Percentiles rank a stretch among this genome's conserved stretches.
Conservation (phyloP, 2,113 vertebrate genomes). For the Sinocyclocheilus anshuiensis region DNA sequence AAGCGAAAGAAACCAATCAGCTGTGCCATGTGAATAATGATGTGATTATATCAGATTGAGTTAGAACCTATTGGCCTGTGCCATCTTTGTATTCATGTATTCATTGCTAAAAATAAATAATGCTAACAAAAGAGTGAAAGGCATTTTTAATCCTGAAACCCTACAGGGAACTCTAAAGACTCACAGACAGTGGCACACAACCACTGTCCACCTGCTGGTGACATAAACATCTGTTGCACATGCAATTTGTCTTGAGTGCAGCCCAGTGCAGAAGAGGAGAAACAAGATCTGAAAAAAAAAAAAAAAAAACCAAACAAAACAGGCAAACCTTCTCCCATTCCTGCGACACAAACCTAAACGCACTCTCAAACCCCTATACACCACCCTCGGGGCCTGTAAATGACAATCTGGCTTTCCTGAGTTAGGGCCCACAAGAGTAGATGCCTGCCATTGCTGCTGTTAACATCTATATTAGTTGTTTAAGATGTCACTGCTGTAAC, state of each 20-base stretch:
- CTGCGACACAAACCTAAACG: neutral
- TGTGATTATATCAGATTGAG: too few species aligned
- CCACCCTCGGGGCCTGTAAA: conserved; percentile 48
- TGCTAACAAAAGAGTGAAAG: too few species aligned
- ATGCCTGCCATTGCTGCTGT: conserved; percentile 18
- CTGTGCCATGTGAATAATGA: too few species aligned
- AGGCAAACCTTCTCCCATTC: neutral
- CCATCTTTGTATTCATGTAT: too few species aligned
- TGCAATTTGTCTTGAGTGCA: conserved; percentile 3
- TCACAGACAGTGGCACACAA: conserved; percentile 11
- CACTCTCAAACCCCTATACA: conserved; percentile 25
- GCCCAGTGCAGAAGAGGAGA: conserved; percentile 27
- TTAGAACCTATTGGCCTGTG: too few species aligned
- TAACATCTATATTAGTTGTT: conserved; percentile 54
- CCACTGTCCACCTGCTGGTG: conserved; percentile 26
- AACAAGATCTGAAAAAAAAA: conserved; percentile 39
- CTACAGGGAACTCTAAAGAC: neutral
- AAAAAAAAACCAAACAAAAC: conserved; percentile 8
- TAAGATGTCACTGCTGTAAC: conserved; percentile 48
- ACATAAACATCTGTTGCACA: conserved; percentile 34
- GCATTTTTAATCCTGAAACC: neutral
- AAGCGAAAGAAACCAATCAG: too few species aligned
- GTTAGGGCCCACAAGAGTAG: conserved; percentile 11
- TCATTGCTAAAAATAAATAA: too few species aligned
- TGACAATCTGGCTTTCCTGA: conserved; percentile 48